Conservation (phyloP, 1,140 invertebrate species). For the Charaxes varanes region DNA sequence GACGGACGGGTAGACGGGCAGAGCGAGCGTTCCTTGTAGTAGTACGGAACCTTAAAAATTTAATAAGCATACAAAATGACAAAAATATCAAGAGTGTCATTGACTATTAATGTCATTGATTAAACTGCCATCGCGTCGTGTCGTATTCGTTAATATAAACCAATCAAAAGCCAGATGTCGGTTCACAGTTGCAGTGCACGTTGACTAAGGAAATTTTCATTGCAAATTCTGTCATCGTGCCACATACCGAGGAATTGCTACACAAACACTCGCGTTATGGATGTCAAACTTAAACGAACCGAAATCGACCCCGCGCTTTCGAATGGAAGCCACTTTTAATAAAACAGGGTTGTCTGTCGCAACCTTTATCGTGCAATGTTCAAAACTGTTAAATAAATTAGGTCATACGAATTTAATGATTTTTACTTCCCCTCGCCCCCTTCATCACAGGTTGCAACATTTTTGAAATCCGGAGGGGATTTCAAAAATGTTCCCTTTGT, state of each 20-base stretch:
- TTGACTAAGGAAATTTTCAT: conserved; percentile 67
- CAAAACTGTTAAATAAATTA: neutral
- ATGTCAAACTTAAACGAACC: conserved; percentile 72
- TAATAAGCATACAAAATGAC: too few species aligned
- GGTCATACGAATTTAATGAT: too few species aligned
- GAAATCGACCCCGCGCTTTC: conserved; percentile 48
- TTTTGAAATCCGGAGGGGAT: too few species aligned
- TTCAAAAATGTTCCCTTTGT: too few species aligned
- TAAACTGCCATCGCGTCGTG: conserved; percentile 13
- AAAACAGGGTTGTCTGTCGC: conserved; percentile 24
- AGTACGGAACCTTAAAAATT: too few species aligned
- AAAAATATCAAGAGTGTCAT: conserved; percentile 17
- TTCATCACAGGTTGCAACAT: too few species aligned
- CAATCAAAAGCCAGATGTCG: conserved; percentile 34
- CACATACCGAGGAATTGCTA: conserved; percentile 42
- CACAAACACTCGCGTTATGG: conserved; percentile 65
- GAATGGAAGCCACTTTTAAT: conserved; percentile 30
- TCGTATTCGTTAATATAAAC: conserved; percentile 25
- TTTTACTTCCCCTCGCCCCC: too few species aligned
- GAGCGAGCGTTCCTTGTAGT: too few species aligned
- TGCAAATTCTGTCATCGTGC: conserved; percentile 69
- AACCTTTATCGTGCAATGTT: neutral
- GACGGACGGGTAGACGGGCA: too few species aligned
- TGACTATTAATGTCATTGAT: conserved; percentile 24
- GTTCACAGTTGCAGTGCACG: conserved; percentile 57